These are phyloP conservation scores for Nothobranchius furzeri DNA, from an alignment of 2,113 vertebrate species.

Conservation along the genomic window DNA sequence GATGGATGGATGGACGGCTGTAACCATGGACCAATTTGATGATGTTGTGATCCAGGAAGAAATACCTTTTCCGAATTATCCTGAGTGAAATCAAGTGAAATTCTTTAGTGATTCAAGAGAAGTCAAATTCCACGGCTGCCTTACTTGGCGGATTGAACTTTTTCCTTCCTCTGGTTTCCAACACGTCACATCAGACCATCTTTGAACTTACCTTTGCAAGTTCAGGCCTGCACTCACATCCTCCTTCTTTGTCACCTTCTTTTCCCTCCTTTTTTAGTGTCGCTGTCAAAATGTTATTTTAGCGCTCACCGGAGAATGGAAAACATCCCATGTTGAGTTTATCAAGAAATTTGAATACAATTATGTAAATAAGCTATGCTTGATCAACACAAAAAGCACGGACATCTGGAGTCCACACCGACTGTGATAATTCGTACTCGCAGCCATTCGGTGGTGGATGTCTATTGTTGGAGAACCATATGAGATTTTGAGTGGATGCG, in stretches of 20 bases:
- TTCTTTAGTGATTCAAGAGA: slow-evolving; percentile 38
- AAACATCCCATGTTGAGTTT: slow-evolving; percentile 40
- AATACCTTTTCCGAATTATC: slow-evolving; percentile 21
- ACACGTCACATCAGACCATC: background rate
- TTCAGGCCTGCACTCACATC: slow-evolving; percentile 18
- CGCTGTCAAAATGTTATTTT: slow-evolving; percentile 37
- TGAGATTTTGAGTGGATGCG: slow-evolving; percentile 18
- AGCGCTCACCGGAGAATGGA: background rate
- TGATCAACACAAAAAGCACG: slow-evolving; percentile 43
- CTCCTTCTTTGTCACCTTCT: slow-evolving; percentile 27
- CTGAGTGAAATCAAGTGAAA: slow-evolving; percentile 28
- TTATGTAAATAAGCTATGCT: slow-evolving; percentile 69
- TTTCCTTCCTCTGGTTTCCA: slow-evolving; percentile 29
- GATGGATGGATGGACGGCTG: too few relatives aligned
- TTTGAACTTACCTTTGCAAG: slow-evolving; percentile 49
- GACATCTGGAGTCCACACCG: slow-evolving; percentile 58
- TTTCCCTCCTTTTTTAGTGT: slow-evolving; percentile 16
- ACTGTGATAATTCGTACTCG: slow-evolving; percentile 45
- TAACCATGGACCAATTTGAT: too few relatives aligned
- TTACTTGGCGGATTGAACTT: slow-evolving; percentile 33
- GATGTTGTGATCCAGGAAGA: background rate
- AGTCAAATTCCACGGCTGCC: slow-evolving; percentile 12
- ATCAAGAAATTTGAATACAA: slow-evolving; percentile 63
- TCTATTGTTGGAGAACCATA: slow-evolving; percentile 43
- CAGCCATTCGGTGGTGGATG: slow-evolving; percentile 18